These are phyloP conservation scores for Rhinolophus sinicus DNA, from an alignment of 2,113 vertebrate genomes.

Conservation along the genomic window DNA sequence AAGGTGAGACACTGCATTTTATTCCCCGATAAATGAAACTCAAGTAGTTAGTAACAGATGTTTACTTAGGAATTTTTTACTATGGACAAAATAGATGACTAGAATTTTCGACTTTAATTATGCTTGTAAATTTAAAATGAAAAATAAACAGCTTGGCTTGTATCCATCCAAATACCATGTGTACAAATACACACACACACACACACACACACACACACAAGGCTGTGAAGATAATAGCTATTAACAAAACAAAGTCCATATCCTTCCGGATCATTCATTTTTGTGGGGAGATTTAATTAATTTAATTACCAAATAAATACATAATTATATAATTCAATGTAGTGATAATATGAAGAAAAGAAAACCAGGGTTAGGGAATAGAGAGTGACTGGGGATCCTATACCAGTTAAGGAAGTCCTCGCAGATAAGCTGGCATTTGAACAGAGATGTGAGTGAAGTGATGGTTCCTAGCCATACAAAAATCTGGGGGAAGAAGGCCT, in stretches of 20 bases:
- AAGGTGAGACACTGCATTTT: neutral
- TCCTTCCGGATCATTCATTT: neutral
- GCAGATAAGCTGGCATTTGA: neutral
- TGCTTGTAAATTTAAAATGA: conserved; percentile 37
- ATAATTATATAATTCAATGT: neutral
- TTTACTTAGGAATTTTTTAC: neutral
- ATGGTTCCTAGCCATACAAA: neutral
- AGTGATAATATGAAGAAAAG: neutral
- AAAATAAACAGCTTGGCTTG: neutral
- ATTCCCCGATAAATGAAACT: conserved; percentile 37
- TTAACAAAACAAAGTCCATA: neutral
- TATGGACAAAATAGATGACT: neutral
- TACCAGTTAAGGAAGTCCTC: neutral
- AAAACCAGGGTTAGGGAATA: neutral
- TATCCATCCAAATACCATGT: neutral
- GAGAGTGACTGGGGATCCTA: neutral
- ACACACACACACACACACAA: neutral
- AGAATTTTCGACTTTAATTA: conserved; percentile 33
- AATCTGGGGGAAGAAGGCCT: neutral
- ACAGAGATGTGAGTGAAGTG: neutral
- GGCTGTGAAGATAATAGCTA: neutral
- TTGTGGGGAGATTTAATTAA: neutral
- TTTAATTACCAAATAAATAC: neutral
- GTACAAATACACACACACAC: neutral
- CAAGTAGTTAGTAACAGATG: neutral